phyloP scores from a whole-genome alignment of 2,113 vertebrate species.

The Pedetes capensis region DNA sequence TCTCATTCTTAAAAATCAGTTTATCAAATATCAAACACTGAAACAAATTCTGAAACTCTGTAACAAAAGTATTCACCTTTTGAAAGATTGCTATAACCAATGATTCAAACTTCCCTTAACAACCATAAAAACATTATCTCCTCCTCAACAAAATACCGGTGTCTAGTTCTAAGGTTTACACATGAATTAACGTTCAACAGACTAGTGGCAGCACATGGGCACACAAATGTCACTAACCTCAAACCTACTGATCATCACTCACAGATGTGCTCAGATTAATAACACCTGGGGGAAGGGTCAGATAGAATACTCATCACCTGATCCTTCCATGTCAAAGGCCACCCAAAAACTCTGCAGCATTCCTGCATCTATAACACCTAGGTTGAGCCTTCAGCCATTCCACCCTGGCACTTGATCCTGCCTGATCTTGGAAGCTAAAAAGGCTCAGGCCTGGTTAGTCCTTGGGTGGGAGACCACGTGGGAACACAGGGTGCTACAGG shows the following conservation, averaged over 20 bases:
- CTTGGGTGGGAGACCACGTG: no score
- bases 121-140: constrained; percentile 18
- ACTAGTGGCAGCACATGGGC: not conserved
- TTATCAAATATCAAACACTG: constrained; percentile 10
- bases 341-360: not conserved
- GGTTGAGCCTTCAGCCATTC: no score
- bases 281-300: not conserved
- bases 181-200: not conserved
- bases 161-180: not conserved
- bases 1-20: not conserved
- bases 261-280: not conserved
- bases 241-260: not conserved
- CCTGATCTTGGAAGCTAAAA: no score
- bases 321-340: not conserved
- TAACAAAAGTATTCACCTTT: constrained; percentile 24
- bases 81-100: constrained; percentile 20
- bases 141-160: not conserved
- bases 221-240: not conserved
- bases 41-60: constrained; percentile 18
- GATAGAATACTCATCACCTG: not conserved
- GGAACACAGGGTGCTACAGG: no score
- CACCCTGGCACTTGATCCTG: no score
- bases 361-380: not conserved
- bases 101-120: not conserved
- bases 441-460: no score